Percentiles rank a stretch among this genome's conserved stretches.
Evolutionary conservation across 2,797 vertebrate species (phyloP).

Genomic region (Manis javanica): DNA sequence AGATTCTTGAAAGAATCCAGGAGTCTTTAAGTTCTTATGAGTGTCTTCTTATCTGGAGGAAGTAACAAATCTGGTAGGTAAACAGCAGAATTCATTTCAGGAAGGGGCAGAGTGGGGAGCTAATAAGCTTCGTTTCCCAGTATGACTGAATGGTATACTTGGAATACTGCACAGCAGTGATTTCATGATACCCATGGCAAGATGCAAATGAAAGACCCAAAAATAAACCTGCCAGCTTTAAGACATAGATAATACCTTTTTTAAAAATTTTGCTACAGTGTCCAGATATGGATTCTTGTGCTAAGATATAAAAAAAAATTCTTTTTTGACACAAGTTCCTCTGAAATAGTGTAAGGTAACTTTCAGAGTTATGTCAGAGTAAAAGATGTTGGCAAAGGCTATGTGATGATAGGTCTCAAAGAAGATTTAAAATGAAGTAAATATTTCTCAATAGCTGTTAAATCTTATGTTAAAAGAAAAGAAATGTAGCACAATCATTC

Average conservation of each 20-base stretch:
- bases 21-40: neutral
- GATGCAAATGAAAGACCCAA: neutral
- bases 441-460: neutral
- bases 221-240: neutral
- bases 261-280: neutral
- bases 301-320: neutral
- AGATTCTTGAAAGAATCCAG: conserved; percentile 2
- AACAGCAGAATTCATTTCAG: conserved; percentile 21
- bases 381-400: conserved; percentile 25
- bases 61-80: neutral
- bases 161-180: neutral
- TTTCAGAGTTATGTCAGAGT: neutral
- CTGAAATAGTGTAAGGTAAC: conserved; percentile 15
- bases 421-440: neutral
- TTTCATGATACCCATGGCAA: neutral
- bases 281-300: neutral
- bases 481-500: neutral
- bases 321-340: neutral
- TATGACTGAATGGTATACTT: neutral
- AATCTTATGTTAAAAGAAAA: conserved; percentile 12
- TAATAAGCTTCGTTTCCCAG: neutral
- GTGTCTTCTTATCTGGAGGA: conserved; percentile 9
- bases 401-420: neutral
- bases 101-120: neutral
- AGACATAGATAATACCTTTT: neutral